Evolutionary conservation across 2,888 invertebrate species (phyloP).

Genomic region (Epiblema foenella): DNA sequence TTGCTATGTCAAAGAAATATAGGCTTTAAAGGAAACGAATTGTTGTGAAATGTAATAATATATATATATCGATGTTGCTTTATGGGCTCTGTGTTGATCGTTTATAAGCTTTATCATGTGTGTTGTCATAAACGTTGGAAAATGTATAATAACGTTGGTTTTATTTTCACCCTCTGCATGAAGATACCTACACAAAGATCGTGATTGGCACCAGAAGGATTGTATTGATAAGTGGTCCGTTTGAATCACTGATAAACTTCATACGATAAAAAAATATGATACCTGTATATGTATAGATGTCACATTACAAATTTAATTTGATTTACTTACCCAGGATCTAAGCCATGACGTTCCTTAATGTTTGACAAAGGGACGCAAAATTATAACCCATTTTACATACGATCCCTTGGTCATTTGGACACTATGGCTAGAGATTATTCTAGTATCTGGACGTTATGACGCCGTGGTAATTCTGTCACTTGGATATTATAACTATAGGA

Average conservation of each 20-base stretch:
- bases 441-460: no score
- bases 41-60: slow-evolving; percentile 52
- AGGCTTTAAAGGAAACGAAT: slow-evolving; percentile 45
- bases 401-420: no score
- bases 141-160: slow-evolving; percentile 14
- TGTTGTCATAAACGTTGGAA: slow-evolving; percentile 63
- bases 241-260: no score
- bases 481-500: no score
- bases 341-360: no score
- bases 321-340: no score
- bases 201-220: not conserved
- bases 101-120: slow-evolving; percentile 63
- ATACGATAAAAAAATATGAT: no score
- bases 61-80: slow-evolving; percentile 57
- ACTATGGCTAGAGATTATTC: no score
- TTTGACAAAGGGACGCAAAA: not conserved
- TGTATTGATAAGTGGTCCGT: not conserved
- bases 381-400: not conserved
- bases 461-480: no score
- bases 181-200: not conserved
- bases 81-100: slow-evolving; percentile 64
- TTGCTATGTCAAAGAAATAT: slow-evolving; percentile 38
- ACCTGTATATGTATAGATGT: no score
- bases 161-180: not conserved
- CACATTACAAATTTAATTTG: no score